A percentile compares a stretch with the other conserved stretches of the same genome.
phyloP scores from a whole-genome alignment of 2,888 invertebrate genomes.

The Anthoptus insignis region DNA sequence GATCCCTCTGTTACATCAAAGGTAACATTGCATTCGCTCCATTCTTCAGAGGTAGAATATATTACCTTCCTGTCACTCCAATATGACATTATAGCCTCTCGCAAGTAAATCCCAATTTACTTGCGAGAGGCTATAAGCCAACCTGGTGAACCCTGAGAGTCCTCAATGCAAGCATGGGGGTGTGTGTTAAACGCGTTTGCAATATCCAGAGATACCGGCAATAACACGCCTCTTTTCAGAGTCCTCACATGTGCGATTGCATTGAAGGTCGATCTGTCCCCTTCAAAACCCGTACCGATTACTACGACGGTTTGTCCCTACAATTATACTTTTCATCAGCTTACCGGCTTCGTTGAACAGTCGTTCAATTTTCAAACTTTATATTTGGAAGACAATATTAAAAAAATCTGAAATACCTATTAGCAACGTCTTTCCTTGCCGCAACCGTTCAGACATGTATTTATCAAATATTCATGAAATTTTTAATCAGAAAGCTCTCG shows the following conservation, averaged over 20 bases:
- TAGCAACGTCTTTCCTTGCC: too few relatives aligned
- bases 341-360: slow-evolving; percentile 36
- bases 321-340: slow-evolving; percentile 35
- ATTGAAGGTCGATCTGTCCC: slow-evolving; percentile 16
- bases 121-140: too few relatives aligned
- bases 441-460: too few relatives aligned
- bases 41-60: slow-evolving; percentile 3
- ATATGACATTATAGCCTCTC: not conserved
- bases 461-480: too few relatives aligned
- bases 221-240: slow-evolving; percentile 24
- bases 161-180: slow-evolving; percentile 25
- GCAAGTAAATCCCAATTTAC: not conserved
- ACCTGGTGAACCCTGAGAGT: slow-evolving; percentile 4
- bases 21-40: not conserved
- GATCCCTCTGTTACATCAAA: slow-evolving; percentile 38
- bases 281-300: slow-evolving; percentile 21
- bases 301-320: slow-evolving; percentile 16
- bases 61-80: not conserved
- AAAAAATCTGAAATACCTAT: too few relatives aligned
- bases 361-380: too few relatives aligned
- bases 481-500: too few relatives aligned
- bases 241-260: not conserved
- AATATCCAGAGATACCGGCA: slow-evolving; percentile 46
- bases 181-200: slow-evolving; percentile 46
- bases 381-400: too few relatives aligned